phyloP scores from a whole-genome alignment of 2,797 vertebrate genomes.

The Sebastes iracundus region DNA sequence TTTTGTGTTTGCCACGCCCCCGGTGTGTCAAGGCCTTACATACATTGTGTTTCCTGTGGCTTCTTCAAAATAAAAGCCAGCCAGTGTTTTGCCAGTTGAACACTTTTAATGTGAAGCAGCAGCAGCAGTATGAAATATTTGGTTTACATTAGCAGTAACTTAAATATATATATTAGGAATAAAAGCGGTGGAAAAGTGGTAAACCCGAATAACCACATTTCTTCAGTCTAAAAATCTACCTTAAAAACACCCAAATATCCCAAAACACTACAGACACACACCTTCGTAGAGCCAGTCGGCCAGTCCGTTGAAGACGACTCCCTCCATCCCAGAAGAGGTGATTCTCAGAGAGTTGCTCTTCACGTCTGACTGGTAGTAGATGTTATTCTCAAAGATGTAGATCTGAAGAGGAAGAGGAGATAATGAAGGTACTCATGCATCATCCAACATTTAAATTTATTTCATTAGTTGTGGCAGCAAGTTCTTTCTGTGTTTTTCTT shows the following conservation, averaged over 20 bases:
- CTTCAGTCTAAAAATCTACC: neutral
- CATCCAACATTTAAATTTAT: neutral
- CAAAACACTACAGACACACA: conserved; percentile 20
- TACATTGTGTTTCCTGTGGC: neutral
- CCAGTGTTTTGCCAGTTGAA: neutral
- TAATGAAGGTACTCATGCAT: neutral
- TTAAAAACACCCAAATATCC: neutral
- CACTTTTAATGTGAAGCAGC: neutral
- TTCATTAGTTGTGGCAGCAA: neutral
- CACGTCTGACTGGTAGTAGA: conserved; percentile 95
- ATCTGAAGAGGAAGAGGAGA: conserved; percentile 77
- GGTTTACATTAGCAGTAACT: neutral
- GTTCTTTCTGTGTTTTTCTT: neutral
- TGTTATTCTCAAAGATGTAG: conserved; percentile 98
- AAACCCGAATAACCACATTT: neutral
- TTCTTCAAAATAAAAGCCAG: neutral
- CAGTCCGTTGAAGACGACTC: conserved; percentile 94
- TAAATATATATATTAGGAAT: neutral
- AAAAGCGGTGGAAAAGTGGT: fast-evolving
- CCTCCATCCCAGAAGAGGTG: conserved; percentile 95
- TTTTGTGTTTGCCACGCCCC: fast-evolving
- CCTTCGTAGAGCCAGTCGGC: conserved; percentile 92
- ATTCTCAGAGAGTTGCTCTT: conserved; percentile 92
- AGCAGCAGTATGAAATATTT: neutral
- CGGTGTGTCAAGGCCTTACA: neutral